These are phyloP conservation scores for Halocaridina rubra DNA, from an alignment of 2,888 invertebrate genomes.

Conservation along the genomic window DNA sequence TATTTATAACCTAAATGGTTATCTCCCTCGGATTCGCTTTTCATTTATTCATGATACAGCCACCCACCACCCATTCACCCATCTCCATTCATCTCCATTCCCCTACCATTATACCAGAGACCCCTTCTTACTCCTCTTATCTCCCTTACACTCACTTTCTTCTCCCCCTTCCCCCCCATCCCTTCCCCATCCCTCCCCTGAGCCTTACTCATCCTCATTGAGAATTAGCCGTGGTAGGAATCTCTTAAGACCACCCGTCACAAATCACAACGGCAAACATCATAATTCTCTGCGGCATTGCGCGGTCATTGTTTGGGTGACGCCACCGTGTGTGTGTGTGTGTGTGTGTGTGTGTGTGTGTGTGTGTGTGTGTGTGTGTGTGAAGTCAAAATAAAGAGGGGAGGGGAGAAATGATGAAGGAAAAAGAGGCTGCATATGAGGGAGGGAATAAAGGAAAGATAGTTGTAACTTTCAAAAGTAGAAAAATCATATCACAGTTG, in stretches of 20 bases:
- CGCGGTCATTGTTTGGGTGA: background rate
- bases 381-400: background rate
- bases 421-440: background rate
- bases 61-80: no score
- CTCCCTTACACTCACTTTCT: no score
- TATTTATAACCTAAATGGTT: no score
- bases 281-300: background rate
- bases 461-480: no score
- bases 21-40: no score
- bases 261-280: background rate
- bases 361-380: background rate
- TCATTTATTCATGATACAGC: no score
- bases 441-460: background rate
- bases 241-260: background rate
- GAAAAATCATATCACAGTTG: no score
- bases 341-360: background rate
- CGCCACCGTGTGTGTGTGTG: background rate
- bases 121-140: no score
- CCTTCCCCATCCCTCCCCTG: background rate
- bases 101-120: no score
- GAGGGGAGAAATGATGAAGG: background rate
- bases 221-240: background rate
- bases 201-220: background rate
- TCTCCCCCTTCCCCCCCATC: background rate
- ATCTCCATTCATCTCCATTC: no score